Evolutionary conservation across 1,140 invertebrate species (phyloP).

Genomic region (Aradophagus sp.): DNA sequence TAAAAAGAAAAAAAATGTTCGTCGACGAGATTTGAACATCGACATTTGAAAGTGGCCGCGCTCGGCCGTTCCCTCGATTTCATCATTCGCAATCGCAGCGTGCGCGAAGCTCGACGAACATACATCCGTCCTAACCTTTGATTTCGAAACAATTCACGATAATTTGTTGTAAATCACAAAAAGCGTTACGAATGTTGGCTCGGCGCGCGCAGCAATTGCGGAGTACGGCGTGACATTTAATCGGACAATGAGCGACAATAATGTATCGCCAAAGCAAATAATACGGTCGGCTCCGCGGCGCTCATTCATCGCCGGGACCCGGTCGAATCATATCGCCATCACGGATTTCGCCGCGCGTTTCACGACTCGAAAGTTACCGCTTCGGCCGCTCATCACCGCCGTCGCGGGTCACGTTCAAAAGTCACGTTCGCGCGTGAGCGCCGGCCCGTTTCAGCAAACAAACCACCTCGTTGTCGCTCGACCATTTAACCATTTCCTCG

Average conservation of each 20-base stretch:
- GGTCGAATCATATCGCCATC: constrained; percentile 41
- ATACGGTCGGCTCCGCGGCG: constrained; percentile 30
- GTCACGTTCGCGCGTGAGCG: constrained; percentile 54
- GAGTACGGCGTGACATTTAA: constrained; percentile 39
- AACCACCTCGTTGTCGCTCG: too few species aligned
- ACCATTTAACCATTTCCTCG: too few species aligned
- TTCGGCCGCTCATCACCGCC: constrained; percentile 55
- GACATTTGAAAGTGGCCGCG: too few species aligned
- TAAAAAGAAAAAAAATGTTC: too few species aligned
- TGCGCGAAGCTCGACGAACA: not conserved
- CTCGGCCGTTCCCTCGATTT: too few species aligned
- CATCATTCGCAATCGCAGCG: not conserved
- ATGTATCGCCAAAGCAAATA: constrained; percentile 55
- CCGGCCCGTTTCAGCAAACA: constrained; percentile 21
- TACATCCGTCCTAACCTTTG: constrained; percentile 9
- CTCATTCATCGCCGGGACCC: constrained; percentile 44
- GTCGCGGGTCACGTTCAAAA: constrained; percentile 50
- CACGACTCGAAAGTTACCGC: constrained; percentile 55
- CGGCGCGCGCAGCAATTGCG: constrained; percentile 9
- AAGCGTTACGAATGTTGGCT: constrained; percentile 23
- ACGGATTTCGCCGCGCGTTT: constrained; percentile 42
- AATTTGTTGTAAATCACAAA: constrained; percentile 46
- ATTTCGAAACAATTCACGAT: constrained; percentile 25
- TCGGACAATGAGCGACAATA: constrained; percentile 52
- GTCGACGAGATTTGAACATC: too few species aligned